These are phyloP conservation scores for Amorpha juglandis DNA, from an alignment of 2,888 invertebrate species.

Conservation along the genomic window DNA sequence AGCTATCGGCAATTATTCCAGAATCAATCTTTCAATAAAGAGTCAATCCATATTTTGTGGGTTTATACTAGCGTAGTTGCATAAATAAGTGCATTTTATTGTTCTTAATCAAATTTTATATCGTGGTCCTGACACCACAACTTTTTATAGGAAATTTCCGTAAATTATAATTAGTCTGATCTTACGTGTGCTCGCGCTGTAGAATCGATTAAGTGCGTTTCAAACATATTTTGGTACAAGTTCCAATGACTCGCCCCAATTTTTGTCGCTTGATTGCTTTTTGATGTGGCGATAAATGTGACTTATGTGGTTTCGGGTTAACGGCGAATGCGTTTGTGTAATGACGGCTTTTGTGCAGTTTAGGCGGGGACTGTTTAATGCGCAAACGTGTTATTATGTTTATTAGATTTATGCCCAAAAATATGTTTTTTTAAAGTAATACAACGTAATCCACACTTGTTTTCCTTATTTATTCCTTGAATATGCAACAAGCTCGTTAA, in stretches of 20 bases:
- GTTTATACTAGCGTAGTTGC: slow-evolving; percentile 35
- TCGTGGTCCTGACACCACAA: slow-evolving; percentile 47
- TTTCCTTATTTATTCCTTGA: slow-evolving; percentile 14
- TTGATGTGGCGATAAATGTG: slow-evolving; percentile 83
- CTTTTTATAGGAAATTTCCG: slow-evolving; percentile 58
- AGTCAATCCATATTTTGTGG: slow-evolving; percentile 17
- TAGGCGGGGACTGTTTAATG: slow-evolving; percentile 71
- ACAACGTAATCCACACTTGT: background rate
- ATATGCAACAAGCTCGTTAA: slow-evolving; percentile 4
- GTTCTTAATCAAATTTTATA: slow-evolving; percentile 52
- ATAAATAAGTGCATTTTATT: slow-evolving; percentile 51
- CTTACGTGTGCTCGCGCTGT: slow-evolving; percentile 59
- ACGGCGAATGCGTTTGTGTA: slow-evolving; percentile 68
- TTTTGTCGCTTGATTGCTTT: slow-evolving; percentile 82
- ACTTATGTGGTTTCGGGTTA: slow-evolving; percentile 78
- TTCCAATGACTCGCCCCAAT: slow-evolving; percentile 68
- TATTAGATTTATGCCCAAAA: slow-evolving; percentile 36
- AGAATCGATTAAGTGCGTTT: slow-evolving; percentile 74
- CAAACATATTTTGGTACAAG: slow-evolving; percentile 61
- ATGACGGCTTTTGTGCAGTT: slow-evolving; percentile 73
- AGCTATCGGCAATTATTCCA: slow-evolving; percentile 31
- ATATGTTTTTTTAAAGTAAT: background rate
- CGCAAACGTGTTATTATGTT: slow-evolving; percentile 71
- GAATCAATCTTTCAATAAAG: slow-evolving; percentile 36
- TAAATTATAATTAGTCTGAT: slow-evolving; percentile 63